These are phyloP conservation scores for Drosophila multiciliata DNA, from an alignment of 2,888 invertebrate species.

Conservation along the genomic window DNA sequence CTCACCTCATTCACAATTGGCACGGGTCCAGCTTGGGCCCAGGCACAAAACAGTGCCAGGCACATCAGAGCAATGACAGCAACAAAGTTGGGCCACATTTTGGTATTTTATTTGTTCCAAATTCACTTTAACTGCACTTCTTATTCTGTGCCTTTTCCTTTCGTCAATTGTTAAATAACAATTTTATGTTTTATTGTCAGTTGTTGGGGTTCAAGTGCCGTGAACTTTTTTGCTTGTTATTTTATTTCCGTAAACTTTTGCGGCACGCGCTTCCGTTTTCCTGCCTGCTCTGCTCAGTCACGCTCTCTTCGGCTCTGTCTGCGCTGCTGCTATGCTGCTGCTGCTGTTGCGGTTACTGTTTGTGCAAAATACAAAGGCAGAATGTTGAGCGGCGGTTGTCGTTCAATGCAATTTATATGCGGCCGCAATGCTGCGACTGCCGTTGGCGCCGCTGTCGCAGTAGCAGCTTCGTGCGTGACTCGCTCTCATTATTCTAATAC, in stretches of 20 bases:
- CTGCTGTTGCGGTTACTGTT: slow-evolving; percentile 48
- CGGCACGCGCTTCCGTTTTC: slow-evolving; percentile 72
- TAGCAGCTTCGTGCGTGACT: slow-evolving; percentile 56
- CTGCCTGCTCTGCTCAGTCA: slow-evolving; percentile 31
- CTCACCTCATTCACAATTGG: slow-evolving; percentile 84
- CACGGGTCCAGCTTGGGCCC: slow-evolving; percentile 81
- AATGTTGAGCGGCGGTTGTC: slow-evolving; percentile 60
- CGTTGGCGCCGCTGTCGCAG: slow-evolving; percentile 9
- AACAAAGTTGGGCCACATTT: slow-evolving; percentile 77
- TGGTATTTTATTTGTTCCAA: slow-evolving; percentile 14
- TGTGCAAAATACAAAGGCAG: slow-evolving; percentile 61
- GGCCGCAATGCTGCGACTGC: slow-evolving; percentile 32
- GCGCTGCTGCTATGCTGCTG: slow-evolving; percentile 28
- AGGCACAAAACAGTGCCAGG: slow-evolving; percentile 62
- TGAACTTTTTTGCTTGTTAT: slow-evolving; percentile 47
- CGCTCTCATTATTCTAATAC: slow-evolving; percentile 61
- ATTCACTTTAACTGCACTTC: slow-evolving; percentile 37
- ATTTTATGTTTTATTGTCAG: slow-evolving; percentile 42
- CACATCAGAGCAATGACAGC: slow-evolving; percentile 63
- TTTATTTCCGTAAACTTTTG: slow-evolving; percentile 79
- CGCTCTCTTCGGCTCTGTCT: slow-evolving; percentile 41
- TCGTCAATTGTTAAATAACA: slow-evolving; percentile 47
- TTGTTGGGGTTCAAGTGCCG: slow-evolving; percentile 29
- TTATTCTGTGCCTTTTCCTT: slow-evolving; percentile 25
- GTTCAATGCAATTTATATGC: slow-evolving; percentile 72